phyloP scores from a whole-genome alignment of 2,113 vertebrate species.

The Gnathonemus echidnorhynchus region DNA sequence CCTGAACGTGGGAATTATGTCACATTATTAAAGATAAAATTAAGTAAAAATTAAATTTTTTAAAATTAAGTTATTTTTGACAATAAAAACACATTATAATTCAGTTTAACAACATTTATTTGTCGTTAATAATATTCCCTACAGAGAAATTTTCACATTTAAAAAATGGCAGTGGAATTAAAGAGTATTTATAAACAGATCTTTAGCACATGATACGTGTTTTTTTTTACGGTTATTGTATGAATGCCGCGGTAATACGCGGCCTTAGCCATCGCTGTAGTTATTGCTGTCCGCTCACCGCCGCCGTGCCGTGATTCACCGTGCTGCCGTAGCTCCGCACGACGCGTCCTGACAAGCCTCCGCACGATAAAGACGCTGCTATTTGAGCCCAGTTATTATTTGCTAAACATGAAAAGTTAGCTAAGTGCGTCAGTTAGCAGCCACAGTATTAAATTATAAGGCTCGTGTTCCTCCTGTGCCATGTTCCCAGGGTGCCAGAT shows the following conservation, averaged over 20 bases:
- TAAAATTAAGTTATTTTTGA: background rate
- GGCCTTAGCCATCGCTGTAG: background rate
- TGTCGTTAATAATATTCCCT: background rate
- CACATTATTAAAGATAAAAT: slow-evolving; percentile 39
- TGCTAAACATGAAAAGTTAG: slow-evolving; percentile 3
- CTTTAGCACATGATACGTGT: background rate
- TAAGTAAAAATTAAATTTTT: background rate
- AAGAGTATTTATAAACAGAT: background rate
- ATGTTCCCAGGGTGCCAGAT: background rate
- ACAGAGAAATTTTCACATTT: background rate
- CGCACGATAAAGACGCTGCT: background rate
- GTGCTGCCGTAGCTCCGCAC: background rate
- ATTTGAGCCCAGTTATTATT: background rate
- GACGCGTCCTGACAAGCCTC: background rate
- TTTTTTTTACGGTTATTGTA: background rate
- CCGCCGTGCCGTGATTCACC: background rate
- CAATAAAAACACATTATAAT: slow-evolving; percentile 29
- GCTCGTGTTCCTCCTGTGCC: background rate
- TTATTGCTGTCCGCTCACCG: background rate
- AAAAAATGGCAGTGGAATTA: background rate
- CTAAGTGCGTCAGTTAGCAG: background rate
- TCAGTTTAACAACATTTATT: background rate
- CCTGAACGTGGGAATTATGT: background rate
- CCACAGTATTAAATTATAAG: background rate
- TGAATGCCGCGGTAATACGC: background rate